Evolutionary conservation across 2,797 vertebrate genomes (phyloP).

Genomic region (Melanotaenia pygmaea): DNA sequence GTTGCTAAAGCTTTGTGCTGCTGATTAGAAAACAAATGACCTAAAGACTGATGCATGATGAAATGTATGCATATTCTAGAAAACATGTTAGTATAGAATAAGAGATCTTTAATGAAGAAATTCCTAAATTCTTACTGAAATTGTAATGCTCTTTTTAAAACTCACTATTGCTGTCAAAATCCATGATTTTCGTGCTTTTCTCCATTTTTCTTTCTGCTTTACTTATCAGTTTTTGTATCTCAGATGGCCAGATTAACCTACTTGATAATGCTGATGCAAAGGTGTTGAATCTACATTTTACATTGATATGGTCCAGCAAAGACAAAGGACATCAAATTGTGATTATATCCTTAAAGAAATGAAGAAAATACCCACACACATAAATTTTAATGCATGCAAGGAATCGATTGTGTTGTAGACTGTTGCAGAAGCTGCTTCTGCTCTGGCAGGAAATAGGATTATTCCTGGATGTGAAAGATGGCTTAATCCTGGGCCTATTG

Average conservation of each 20-base stretch:
- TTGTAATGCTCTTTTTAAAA: constrained; percentile 13
- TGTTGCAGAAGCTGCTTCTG: constrained; percentile 36
- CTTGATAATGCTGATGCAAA: constrained; percentile 4
- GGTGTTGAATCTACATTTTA: constrained; percentile 6
- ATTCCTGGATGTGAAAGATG: constrained; percentile 33
- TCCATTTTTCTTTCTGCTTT: not conserved
- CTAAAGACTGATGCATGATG: constrained; percentile 21
- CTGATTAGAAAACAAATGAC: constrained; percentile 46
- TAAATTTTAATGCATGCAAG: constrained; percentile 27
- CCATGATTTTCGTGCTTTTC: not conserved
- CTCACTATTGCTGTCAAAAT: constrained; percentile 9
- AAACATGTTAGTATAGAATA: constrained; percentile 13
- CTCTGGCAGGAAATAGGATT: constrained; percentile 46
- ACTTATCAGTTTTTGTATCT: constrained; percentile 22
- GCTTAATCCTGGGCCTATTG: constrained; percentile 63
- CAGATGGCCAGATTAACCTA: constrained; percentile 17
- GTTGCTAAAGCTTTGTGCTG: constrained; percentile 35
- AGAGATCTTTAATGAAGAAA: constrained; percentile 28
- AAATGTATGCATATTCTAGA: constrained; percentile 29
- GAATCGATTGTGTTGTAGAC: constrained; percentile 31
- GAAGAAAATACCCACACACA: constrained; percentile 6
- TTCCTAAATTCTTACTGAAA: constrained; percentile 2
- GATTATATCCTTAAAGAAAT: constrained; percentile 12
- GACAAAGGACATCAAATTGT: constrained; percentile 1
- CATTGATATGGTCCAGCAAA: constrained; percentile 2